These are phyloP conservation scores for Planococcus citri DNA, from an alignment of 1,140 invertebrate species.

Conservation along the genomic window DNA sequence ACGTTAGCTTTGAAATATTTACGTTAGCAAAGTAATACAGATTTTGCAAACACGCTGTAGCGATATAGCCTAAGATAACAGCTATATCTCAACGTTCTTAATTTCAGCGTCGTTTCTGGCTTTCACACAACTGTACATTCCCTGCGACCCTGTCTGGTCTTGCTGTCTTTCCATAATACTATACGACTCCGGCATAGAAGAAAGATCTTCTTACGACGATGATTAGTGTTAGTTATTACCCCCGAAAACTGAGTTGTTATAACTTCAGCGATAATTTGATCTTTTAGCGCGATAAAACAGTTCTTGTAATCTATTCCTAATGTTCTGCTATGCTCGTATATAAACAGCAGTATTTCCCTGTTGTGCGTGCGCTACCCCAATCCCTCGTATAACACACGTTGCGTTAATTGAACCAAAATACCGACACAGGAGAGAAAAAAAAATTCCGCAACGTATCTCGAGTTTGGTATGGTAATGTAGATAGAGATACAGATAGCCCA, in stretches of 20 bases:
- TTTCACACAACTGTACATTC: neutral
- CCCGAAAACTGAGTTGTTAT: slow-evolving; percentile 1
- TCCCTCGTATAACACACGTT: neutral
- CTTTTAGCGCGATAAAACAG: neutral
- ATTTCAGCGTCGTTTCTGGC: neutral
- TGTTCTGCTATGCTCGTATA: neutral
- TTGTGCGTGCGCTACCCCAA: neutral
- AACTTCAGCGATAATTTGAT: slow-evolving; percentile 3
- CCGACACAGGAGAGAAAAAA: too few species aligned
- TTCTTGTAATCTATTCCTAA: slow-evolving; percentile 7
- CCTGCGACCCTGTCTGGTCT: neutral
- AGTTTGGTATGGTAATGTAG: too few species aligned
- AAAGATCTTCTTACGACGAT: neutral
- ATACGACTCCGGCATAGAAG: neutral
- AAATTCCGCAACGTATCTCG: neutral
- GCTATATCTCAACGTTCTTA: neutral
- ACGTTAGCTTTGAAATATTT: too few species aligned
- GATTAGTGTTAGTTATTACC: slow-evolving; percentile 7
- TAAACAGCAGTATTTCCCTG: neutral
- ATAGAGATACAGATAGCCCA: too few species aligned
- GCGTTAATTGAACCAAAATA: neutral
- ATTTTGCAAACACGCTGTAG: neutral
- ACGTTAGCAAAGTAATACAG: neutral
- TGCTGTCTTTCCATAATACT: too few species aligned
- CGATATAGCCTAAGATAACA: neutral